A percentile compares a stretch with the other conserved stretches of the same genome.
phyloP scores from a whole-genome alignment of 1,140 invertebrate genomes.

The Patella vulgata region DNA sequence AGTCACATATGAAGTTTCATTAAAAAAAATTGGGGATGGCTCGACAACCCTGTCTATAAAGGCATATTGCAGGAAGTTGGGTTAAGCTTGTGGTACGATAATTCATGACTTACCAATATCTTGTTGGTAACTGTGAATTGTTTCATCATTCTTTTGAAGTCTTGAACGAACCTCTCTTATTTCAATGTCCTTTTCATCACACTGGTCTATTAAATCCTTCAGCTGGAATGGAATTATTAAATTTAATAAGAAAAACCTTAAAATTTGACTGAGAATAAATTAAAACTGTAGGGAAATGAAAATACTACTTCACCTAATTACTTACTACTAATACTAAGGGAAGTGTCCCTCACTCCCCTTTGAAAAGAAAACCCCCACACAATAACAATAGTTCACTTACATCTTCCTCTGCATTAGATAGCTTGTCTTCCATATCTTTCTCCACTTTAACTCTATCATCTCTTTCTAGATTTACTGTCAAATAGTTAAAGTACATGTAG shows the following conservation, averaged over 20 bases:
- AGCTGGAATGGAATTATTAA: slow-evolving; percentile 23
- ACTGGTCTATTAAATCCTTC: slow-evolving; percentile 27
- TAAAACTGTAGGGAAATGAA: no score
- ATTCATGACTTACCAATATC: slow-evolving; percentile 22
- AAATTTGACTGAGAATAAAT: no score
- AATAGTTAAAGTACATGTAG: background rate
- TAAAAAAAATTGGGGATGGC: no score
- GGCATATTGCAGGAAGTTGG: no score
- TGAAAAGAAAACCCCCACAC: no score
- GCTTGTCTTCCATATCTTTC: slow-evolving; percentile 6
- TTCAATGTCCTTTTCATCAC: slow-evolving; percentile 47
- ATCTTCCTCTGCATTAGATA: slow-evolving; percentile 10
- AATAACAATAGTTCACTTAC: slow-evolving; percentile 5
- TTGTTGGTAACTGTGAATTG: slow-evolving; percentile 31
- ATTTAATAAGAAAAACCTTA: slow-evolving; percentile 5
- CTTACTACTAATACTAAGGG: no score
- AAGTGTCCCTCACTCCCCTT: no score
- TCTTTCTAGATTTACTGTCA: slow-evolving; percentile 14
- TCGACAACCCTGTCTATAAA: no score
- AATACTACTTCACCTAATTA: no score
- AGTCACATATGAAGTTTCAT: no score
- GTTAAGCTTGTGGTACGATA: no score
- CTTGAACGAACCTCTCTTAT: slow-evolving; percentile 39
- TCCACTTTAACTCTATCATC: slow-evolving; percentile 10
- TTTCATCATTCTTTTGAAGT: slow-evolving; percentile 43